Evolutionary conservation across 2,888 invertebrate genomes (phyloP), one percentile per base, ranked within the genome.

Genomic region (Sinhomidia bicolor): DNA sequence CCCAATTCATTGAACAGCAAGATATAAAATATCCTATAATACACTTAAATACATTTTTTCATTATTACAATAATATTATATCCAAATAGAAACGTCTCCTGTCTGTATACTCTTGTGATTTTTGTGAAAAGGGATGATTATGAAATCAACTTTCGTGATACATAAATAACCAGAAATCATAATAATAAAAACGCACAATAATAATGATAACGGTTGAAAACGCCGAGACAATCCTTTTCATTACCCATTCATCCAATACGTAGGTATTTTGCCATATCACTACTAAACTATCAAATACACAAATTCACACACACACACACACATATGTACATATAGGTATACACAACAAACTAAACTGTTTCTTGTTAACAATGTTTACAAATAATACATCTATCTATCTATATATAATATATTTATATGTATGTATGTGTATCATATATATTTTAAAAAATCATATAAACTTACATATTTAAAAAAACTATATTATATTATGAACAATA

Each of bases 121-220:
- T 47, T 74, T 74, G 74, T 74, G 47, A 74, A 74, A 74, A 78
- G 54, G 23, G 17, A 17, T 78, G 80, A 86, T 74, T 88, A 88
- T 83, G 88, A 88, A 88, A 83, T 83, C 68, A 82, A 83, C 76
- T 65, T 65, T 88, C 88, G 88, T 88, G 88, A 83, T 88, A 83
- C 88, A 88, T 88, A 88, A 88, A 88, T 88, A 88, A 88, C 47
- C 41, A 78, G 78, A 85, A 85, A 81, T 86, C 71, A 80, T 81
- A 80, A 81, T 79, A 84, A 84, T 74, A 74, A 74, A 44, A 74
- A 47, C 81, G 62, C 26, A 47, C 81, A 81, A 62, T 81, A 81
- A 51, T 65, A 65, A 81, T 81, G 65, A 81, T 65, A 81, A 81
- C 81, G 65, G 47, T 83, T 71, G 23, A 20, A 62, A 62, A 65